These are phyloP conservation scores for Semotilus atromaculatus DNA, from an alignment of 2,797 vertebrate species.

Conservation along the genomic window DNA sequence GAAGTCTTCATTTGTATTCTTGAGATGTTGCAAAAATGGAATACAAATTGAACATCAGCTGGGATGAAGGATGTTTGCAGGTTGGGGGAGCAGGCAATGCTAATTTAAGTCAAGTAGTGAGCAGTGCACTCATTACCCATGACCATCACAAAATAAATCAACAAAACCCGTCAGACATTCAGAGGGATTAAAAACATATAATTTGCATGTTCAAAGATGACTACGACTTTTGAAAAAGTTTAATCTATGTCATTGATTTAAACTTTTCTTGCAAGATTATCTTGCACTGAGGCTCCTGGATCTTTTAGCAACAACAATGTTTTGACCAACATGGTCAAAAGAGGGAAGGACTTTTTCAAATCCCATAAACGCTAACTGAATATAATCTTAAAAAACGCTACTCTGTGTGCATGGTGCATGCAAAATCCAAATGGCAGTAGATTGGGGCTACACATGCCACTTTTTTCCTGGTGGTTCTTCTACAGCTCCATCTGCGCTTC, in stretches of 20 bases:
- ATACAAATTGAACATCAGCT: slow-evolving; percentile 34
- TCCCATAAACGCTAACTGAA: slow-evolving; percentile 28
- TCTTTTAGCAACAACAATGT: slow-evolving; percentile 6
- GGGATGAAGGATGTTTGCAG: slow-evolving; percentile 26
- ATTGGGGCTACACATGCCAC: slow-evolving; percentile 30
- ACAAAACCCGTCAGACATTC: slow-evolving; percentile 7
- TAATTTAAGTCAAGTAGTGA: background rate
- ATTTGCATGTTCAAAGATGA: slow-evolving; percentile 16
- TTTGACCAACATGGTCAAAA: background rate
- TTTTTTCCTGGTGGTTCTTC: slow-evolving; percentile 56
- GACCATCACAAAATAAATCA: slow-evolving; percentile 20
- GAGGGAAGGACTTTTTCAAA: slow-evolving; percentile 25
- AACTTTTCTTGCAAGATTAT: slow-evolving; percentile 10
- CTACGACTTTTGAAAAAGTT: background rate
- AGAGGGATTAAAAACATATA: background rate
- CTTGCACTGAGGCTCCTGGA: slow-evolving; percentile 21
- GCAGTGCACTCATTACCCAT: background rate
- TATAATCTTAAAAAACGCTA: slow-evolving; percentile 46
- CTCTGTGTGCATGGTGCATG: slow-evolving; percentile 19
- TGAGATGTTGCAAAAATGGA: slow-evolving; percentile 22
- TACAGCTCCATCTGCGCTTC: slow-evolving; percentile 54
- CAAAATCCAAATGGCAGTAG: slow-evolving; percentile 38
- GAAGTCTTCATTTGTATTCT: slow-evolving; percentile 41
- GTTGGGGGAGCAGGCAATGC: background rate
- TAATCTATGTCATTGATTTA: background rate